Evolutionary conservation across 2,888 invertebrate genomes (phyloP).

Genomic region (Nematopogon swammerdamellus): DNA sequence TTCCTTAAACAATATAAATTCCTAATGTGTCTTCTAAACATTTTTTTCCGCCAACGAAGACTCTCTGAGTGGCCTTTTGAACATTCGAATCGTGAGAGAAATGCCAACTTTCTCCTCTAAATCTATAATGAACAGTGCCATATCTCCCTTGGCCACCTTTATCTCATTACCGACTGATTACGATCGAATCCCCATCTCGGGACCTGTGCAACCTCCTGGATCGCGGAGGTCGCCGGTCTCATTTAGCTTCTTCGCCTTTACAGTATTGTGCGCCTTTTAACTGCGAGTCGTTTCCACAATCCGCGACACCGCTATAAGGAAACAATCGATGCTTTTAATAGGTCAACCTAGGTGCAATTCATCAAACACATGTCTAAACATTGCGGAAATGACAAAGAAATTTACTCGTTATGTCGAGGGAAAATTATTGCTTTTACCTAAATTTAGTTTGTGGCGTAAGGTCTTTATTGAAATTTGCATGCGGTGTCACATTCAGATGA

Average conservation of each 20-base stretch:
- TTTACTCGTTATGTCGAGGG: too few relatives aligned
- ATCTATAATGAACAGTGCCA: not conserved
- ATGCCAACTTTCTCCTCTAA: not conserved
- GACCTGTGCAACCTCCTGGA: not conserved
- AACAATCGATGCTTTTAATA: slow-evolving; percentile 56
- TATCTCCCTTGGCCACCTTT: not conserved
- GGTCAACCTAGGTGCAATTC: slow-evolving; percentile 52
- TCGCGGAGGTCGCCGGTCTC: not conserved
- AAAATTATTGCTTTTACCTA: slow-evolving; percentile 14
- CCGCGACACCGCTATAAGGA: slow-evolving; percentile 41
- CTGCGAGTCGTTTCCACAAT: slow-evolving; percentile 25
- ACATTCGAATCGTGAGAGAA: not conserved
- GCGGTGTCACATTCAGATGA: slow-evolving; percentile 52
- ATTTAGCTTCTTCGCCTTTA: too few relatives aligned
- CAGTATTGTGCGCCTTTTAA: slow-evolving; percentile 31
- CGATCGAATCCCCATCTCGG: not conserved
- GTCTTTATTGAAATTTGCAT: slow-evolving; percentile 24
- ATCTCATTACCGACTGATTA: not conserved
- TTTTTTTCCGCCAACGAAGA: too few relatives aligned
- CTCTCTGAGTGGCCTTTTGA: not conserved
- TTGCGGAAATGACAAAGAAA: slow-evolving; percentile 1
- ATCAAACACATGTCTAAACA: slow-evolving; percentile 25
- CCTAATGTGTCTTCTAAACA: too few relatives aligned
- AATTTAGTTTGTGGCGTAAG: slow-evolving; percentile 21
- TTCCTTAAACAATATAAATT: too few relatives aligned